These are phyloP conservation scores for Phyllopteryx taeniolatus DNA, from an alignment of 2,113 vertebrate genomes.

Conservation along the genomic window DNA sequence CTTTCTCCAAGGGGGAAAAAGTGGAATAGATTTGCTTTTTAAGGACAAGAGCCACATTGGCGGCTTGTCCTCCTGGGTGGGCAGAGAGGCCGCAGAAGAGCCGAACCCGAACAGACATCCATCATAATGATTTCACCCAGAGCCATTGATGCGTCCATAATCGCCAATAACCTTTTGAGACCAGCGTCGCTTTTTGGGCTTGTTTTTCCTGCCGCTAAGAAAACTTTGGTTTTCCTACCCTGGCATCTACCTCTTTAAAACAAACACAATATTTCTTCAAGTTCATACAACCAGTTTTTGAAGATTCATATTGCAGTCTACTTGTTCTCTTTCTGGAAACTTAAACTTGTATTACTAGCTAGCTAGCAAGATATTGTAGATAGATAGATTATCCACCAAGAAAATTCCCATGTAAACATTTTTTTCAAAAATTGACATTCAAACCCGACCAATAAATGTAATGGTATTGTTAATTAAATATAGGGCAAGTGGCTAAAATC, in stretches of 20 bases:
- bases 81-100: conserved; percentile 42
- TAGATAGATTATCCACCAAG: too few species aligned
- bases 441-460: too few species aligned
- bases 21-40: conserved; percentile 35
- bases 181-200: conserved; percentile 26
- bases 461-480: too few species aligned
- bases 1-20: conserved; percentile 47
- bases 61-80: conserved; percentile 52
- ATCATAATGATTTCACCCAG: conserved; percentile 44
- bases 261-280: conserved; percentile 19
- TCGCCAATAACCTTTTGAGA: conserved; percentile 34
- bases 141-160: conserved; percentile 19
- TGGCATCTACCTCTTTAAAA: conserved; percentile 22
- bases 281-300: neutral
- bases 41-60: conserved; percentile 54
- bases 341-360: neutral
- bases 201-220: conserved; percentile 9
- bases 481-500: too few species aligned
- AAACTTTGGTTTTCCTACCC: neutral
- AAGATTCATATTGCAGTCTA: neutral
- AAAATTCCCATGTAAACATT: too few species aligned
- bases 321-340: neutral
- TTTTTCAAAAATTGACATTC: too few species aligned
- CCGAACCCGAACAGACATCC: conserved; percentile 47
- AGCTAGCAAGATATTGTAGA: neutral